Conservation (phyloP, 37 sponge, comb jelly and placozoan species). For the Geodia barretti region DNA sequence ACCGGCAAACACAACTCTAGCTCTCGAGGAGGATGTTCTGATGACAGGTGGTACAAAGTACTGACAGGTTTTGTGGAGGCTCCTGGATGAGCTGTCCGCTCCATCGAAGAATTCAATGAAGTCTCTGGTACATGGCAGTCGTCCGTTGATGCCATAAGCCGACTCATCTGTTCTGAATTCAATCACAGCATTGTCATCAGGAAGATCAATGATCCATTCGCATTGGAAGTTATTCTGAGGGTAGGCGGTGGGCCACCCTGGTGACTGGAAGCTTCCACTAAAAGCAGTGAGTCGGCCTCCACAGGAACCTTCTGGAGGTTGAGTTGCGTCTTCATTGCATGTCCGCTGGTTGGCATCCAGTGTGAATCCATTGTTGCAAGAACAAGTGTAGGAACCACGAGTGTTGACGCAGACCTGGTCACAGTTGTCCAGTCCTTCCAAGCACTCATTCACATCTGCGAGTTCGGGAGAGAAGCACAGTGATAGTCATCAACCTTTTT, state of each 20-base stretch:
- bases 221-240: conserved; percentile 18
- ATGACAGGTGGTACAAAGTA: no score
- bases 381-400: conserved; percentile 30
- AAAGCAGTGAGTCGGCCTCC: conserved; percentile 12
- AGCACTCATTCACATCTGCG: conserved; percentile 40
- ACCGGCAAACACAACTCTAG: no score
- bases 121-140: conserved; percentile 15
- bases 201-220: conserved; percentile 49
- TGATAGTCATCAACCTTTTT: background rate
- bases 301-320: background rate
- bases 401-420: conserved; percentile 14
- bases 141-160: conserved; percentile 13
- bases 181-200: background rate
- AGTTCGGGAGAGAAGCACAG: background rate
- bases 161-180: conserved; percentile 3
- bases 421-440: background rate
- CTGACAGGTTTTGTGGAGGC: no score
- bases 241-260: conserved; percentile 37
- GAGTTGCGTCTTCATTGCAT: background rate
- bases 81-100: no score
- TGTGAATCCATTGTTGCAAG: conserved; percentile 16
- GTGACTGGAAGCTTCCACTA: conserved; percentile 34
- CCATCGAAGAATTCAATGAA: conserved; percentile 22
- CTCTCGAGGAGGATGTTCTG: no score
- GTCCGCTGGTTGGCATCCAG: background rate